phyloP scores from a whole-genome alignment of 2,113 vertebrate genomes.

The Halichoerus grypus region DNA sequence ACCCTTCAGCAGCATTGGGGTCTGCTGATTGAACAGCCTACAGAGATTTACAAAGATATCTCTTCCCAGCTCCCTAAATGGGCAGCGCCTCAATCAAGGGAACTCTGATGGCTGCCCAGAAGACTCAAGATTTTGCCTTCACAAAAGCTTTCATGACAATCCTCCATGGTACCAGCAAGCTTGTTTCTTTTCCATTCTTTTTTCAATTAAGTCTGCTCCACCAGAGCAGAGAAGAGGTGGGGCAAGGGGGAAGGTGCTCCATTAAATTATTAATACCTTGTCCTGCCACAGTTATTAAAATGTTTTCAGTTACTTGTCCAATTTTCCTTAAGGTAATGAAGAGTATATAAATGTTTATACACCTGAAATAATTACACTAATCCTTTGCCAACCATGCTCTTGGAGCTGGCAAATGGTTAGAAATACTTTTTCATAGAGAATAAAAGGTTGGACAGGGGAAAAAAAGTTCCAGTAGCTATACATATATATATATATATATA shows the following conservation, averaged over 20 bases:
- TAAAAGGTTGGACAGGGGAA: background rate
- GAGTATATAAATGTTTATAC: slow-evolving; percentile 30
- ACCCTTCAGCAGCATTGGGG: no score
- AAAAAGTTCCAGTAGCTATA: background rate
- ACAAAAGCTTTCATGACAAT: background rate
- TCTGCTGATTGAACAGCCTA: background rate
- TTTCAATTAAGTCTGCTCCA: background rate
- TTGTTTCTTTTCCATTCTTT: background rate
- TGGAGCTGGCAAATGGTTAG: slow-evolving; percentile 24
- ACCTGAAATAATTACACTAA: slow-evolving; percentile 62
- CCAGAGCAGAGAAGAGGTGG: background rate
- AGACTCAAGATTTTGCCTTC: background rate
- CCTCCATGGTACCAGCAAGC: background rate
- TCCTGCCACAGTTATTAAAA: slow-evolving; percentile 16
- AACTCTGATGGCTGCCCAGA: background rate
- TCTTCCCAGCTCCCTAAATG: background rate
- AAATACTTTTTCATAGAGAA: slow-evolving; percentile 52
- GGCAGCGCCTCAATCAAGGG: background rate
- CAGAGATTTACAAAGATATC: background rate
- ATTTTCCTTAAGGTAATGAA: slow-evolving; percentile 56
- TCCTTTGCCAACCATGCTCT: background rate
- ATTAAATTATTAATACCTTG: slow-evolving; percentile 16
- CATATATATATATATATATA: background rate
- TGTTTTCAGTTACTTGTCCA: slow-evolving; percentile 37
- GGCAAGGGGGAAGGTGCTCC: background rate